A percentile compares a stretch with the other conserved stretches of the same genome.
phyloP scores from a whole-genome alignment of 2,113 vertebrate genomes.

The Narcine bancroftii region DNA sequence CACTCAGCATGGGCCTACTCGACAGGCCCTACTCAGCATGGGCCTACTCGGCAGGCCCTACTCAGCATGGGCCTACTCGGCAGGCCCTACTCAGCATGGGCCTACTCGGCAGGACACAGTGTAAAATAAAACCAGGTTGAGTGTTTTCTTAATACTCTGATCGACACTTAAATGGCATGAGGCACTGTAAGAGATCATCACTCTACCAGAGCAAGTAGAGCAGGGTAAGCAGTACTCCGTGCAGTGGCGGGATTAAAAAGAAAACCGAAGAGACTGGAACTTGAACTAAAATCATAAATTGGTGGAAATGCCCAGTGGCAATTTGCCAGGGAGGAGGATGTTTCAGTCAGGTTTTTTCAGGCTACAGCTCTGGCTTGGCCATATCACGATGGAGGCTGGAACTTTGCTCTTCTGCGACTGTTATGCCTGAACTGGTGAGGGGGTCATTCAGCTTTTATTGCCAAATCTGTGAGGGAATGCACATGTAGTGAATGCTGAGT shows the following conservation, averaged over 20 bases:
- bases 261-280: not conserved
- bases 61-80: no score
- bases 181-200: not conserved
- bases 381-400: not conserved
- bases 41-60: not conserved
- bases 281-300: not conserved
- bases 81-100: not conserved
- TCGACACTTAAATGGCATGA: slow-evolving; percentile 2
- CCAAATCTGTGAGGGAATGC: not conserved
- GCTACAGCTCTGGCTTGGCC: not conserved
- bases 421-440: not conserved
- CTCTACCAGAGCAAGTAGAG: not conserved
- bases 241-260: not conserved
- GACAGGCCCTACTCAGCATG: no score
- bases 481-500: not conserved
- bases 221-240: not conserved
- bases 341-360: not conserved
- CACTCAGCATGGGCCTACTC: not conserved
- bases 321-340: not conserved
- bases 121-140: not conserved
- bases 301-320: not conserved
- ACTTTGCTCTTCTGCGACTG: not conserved
- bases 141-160: not conserved
- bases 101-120: not conserved
- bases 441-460: not conserved